Evolutionary conservation across 1,140 invertebrate genomes (phyloP).

Genomic region (Theocolax elegans): DNA sequence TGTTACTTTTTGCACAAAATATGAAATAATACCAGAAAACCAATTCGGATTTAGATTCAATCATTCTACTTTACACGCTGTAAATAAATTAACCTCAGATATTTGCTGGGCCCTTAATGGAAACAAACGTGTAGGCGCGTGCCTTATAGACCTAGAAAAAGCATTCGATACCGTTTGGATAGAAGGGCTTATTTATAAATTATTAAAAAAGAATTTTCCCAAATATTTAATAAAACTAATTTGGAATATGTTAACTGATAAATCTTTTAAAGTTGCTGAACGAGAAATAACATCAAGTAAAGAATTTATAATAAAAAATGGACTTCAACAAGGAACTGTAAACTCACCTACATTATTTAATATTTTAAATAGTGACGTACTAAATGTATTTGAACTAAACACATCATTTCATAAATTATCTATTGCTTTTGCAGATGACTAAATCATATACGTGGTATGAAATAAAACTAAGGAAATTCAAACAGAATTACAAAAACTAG

Average conservation of each 20-base stretch:
- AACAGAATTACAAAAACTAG: neutral
- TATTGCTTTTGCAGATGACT: slow-evolving; percentile 35
- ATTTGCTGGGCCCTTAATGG: neutral
- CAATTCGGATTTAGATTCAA: slow-evolving; percentile 43
- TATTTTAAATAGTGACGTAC: slow-evolving; percentile 34
- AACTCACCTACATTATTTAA: slow-evolving; percentile 40
- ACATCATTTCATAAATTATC: neutral
- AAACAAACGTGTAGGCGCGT: neutral
- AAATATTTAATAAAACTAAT: neutral
- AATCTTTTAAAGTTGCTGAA: neutral
- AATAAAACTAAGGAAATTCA: neutral
- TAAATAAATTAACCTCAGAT: slow-evolving; percentile 37
- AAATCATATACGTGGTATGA: slow-evolving; percentile 1
- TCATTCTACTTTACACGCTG: slow-evolving; percentile 39
- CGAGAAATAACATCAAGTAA: neutral
- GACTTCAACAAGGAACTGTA: slow-evolving; percentile 43
- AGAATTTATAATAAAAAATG: slow-evolving; percentile 33
- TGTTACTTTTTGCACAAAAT: slow-evolving; percentile 17
- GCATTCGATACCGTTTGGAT: slow-evolving; percentile 4
- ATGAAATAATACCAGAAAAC: slow-evolving; percentile 45
- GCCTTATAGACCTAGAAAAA: neutral
- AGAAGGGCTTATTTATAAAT: neutral
- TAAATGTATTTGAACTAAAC: slow-evolving; percentile 14
- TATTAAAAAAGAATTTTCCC: neutral
- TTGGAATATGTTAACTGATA: neutral